Base-by-base conservation (phyloP, 2,888 invertebrate genomes). In the Brachylomia viminalis region DNA sequence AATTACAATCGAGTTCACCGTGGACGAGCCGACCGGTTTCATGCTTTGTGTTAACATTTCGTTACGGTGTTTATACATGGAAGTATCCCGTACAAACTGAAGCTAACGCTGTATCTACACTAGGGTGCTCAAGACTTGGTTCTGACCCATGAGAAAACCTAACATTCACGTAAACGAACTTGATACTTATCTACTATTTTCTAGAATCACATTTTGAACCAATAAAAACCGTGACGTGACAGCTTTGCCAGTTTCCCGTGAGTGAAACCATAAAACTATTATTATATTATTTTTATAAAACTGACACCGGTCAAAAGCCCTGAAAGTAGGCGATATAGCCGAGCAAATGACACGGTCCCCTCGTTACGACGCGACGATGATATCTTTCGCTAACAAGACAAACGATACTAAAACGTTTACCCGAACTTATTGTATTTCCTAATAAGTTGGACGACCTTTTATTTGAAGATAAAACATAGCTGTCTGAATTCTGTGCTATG, bases 301-400 rank as follows among this genome's bases (percentile, higher is more conserved):
- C 54, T 62, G 54, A 20, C 56, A 65, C 42, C 42, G 61, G 72
- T 47, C 64, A 68, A 61, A 38, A 83, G 42, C 65, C 27, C 71
- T 73, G 30, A 77, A 77, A 72, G 58, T 61, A 27, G 62, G 47
- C 62, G 20, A 73, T 75, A 75, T 71, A 5, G 42, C 10, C 2
- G 54, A n/a, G 47, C 62, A 70, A 81, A 79, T 65, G 56, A 42
- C 59, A 54, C 27, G 17, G 45, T 66, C 67, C 78, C 82, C 86
- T 87, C 85, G 83, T 90, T 90, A 88, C 75, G 79, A 74, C 74
- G 54, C 75, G 79, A 74, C 74, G 54, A 77, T 76, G 67, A 72
- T 71, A 56, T 69, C 45, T 68, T 62, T 62, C 59, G 65, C 86
- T 84, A 87, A 87, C 83, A 87, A 86, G 82, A 71, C 65, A 79